phyloP scores from a whole-genome alignment of 2,113 vertebrate species.

The Microtus montanus region DNA sequence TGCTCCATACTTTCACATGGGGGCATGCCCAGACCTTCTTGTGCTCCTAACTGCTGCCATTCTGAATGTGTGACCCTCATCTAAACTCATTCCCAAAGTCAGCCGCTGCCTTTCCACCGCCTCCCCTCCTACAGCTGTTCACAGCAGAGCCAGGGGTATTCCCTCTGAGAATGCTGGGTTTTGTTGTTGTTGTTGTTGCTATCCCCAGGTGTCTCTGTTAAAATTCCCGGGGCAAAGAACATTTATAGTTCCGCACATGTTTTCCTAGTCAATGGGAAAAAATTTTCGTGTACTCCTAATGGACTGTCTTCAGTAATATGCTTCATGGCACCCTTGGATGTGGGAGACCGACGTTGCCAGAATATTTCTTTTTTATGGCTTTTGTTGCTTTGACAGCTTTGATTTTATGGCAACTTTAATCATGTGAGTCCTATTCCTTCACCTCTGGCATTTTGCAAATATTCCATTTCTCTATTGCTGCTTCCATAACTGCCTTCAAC shows the following conservation, averaged over 20 bases:
- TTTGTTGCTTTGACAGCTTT: slow-evolving; percentile 86
- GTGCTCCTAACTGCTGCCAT: neutral
- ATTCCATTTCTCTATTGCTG: slow-evolving; percentile 81
- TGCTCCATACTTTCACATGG: neutral
- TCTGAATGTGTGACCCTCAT: neutral
- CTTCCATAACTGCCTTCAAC: slow-evolving; percentile 83
- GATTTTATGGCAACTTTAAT: slow-evolving; percentile 87
- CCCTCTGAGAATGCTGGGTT: slow-evolving; percentile 44
- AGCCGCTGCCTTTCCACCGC: slow-evolving; percentile 26
- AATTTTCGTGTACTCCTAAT: slow-evolving; percentile 67
- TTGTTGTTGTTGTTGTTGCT: slow-evolving; percentile 61
- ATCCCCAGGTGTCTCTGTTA: slow-evolving; percentile 66
- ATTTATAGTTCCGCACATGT: slow-evolving; percentile 77
- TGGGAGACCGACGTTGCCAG: slow-evolving; percentile 75
- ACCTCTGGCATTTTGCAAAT: slow-evolving; percentile 88
- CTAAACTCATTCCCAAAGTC: neutral
- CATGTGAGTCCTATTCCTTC: slow-evolving; percentile 86
- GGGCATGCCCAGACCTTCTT: neutral
- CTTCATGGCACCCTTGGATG: slow-evolving; percentile 79
- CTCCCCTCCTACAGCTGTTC: slow-evolving; percentile 28
- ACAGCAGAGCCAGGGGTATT: slow-evolving; percentile 38
- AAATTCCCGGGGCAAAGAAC: slow-evolving; percentile 79
- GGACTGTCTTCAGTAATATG: slow-evolving; percentile 77
- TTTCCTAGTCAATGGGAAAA: slow-evolving; percentile 77
- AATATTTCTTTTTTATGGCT: slow-evolving; percentile 85